Conservation (phyloP, 2,888 invertebrate species). For the Ischnura elegans region DNA sequence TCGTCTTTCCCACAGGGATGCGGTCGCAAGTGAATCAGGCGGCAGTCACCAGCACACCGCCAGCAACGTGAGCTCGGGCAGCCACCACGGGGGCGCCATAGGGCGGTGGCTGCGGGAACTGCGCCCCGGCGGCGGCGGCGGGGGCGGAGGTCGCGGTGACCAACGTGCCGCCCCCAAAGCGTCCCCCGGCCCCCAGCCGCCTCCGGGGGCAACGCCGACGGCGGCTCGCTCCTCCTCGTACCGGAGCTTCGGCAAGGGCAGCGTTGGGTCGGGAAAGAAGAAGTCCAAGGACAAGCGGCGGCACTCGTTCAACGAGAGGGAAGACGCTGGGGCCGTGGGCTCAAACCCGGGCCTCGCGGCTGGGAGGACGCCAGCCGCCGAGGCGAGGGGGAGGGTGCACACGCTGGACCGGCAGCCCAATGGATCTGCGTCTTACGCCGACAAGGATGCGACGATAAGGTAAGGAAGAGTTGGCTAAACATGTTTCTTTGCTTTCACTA, state of each 20-base stretch:
- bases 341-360: slow-evolving; percentile 48
- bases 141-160: slow-evolving; percentile 16
- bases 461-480: not conserved
- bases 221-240: slow-evolving; percentile 70
- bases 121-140: slow-evolving; percentile 67
- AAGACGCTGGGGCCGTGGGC: slow-evolving; percentile 52
- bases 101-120: slow-evolving; percentile 71
- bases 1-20: not conserved
- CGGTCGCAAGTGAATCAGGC: not conserved
- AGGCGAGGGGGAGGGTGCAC: slow-evolving; percentile 16
- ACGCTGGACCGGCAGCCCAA: not conserved
- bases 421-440: not conserved
- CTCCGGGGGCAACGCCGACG: slow-evolving; percentile 25
- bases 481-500: too few relatives aligned
- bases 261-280: slow-evolving; percentile 69
- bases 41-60: slow-evolving; percentile 31
- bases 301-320: slow-evolving; percentile 71
- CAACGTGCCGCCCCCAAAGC: slow-evolving; percentile 60
- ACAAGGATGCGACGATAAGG: not conserved
- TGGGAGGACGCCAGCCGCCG: slow-evolving; percentile 33
- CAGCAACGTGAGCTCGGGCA: slow-evolving; percentile 19
- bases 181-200: not conserved
- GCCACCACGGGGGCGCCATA: slow-evolving; percentile 69
- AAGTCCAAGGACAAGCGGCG: slow-evolving; percentile 70
- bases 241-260: slow-evolving; percentile 71